phyloP scores from a whole-genome alignment of 1,140 invertebrate genomes.

The Drosophila pseudoobscura region DNA sequence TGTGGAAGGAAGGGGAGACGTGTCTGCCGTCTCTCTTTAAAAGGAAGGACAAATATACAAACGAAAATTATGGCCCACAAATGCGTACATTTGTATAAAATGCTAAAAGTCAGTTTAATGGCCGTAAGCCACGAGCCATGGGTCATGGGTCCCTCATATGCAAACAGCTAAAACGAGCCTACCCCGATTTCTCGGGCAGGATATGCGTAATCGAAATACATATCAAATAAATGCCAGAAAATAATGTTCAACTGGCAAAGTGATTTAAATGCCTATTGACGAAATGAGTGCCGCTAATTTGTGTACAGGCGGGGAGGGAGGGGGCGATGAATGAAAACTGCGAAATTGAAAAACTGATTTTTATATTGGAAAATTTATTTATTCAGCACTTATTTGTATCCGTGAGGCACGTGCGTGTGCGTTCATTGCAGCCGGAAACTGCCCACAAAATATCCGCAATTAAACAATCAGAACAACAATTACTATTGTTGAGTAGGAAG shows the following conservation, averaged over 20 bases:
- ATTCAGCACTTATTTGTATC: constrained; percentile 16
- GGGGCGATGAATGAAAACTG: constrained; percentile 8
- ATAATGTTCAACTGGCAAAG: constrained; percentile 37
- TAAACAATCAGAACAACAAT: constrained; percentile 80
- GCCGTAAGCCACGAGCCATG: background rate
- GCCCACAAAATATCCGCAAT: constrained; percentile 76
- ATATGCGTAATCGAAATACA: constrained; percentile 15
- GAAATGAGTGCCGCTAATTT: constrained; percentile 66
- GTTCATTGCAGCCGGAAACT: constrained; percentile 37
- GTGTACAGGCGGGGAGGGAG: constrained; percentile 15
- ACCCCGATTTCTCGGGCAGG: background rate
- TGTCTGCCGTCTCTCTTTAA: background rate
- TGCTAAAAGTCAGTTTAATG: constrained; percentile 60
- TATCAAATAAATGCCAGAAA: constrained; percentile 27
- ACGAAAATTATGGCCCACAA: constrained; percentile 39
- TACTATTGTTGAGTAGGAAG: constrained; percentile 68
- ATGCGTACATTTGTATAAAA: constrained; percentile 10
- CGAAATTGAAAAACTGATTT: constrained; percentile 14
- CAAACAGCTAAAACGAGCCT: constrained; percentile 12
- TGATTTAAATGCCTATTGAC: constrained; percentile 70
- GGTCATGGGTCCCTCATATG: constrained; percentile 15
- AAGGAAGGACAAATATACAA: constrained; percentile 37
- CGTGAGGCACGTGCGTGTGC: background rate
- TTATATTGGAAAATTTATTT: constrained; percentile 13
- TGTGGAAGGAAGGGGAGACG: no score